Conservation (phyloP, 2,888 invertebrate species). For the Pseudeuparius sepicola region DNA sequence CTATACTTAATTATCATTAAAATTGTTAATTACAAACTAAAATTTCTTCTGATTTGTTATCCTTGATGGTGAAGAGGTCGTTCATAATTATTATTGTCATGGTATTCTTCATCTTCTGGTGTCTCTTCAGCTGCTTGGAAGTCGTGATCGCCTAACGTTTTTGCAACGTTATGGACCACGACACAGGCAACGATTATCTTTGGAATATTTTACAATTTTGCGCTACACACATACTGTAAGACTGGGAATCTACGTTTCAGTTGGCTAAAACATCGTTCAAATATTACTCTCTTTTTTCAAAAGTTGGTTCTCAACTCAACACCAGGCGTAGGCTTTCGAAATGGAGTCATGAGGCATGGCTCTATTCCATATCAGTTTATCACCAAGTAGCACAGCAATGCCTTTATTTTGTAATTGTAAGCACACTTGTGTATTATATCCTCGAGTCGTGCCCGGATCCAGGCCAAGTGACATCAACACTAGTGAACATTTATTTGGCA, state of each 20-base stretch:
- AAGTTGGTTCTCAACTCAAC: no score
- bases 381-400: conserved; percentile 2
- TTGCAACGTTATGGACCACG: conserved; percentile 11
- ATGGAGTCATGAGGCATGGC: conserved; percentile 3
- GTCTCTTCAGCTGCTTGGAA: conserved; percentile 10
- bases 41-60: conserved; percentile 9
- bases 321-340: conserved; percentile 1
- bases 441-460: no score
- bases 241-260: conserved; percentile 15
- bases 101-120: conserved; percentile 5
- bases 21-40: conserved; percentile 1
- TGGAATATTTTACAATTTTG: no score
- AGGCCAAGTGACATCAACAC: conserved; percentile 3
- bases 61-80: conserved; percentile 5
- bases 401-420: conserved; percentile 5
- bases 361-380: conserved; percentile 5
- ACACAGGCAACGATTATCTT: no score
- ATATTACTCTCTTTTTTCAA: no score
- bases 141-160: conserved; percentile 7
- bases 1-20: no score
- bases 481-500: no score
- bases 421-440: neutral
- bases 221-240: conserved; percentile 13
- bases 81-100: neutral
- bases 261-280: no score